These are phyloP conservation scores for Pelobates cultripes DNA, from an alignment of 2,797 vertebrate species.

Conservation along the genomic window DNA sequence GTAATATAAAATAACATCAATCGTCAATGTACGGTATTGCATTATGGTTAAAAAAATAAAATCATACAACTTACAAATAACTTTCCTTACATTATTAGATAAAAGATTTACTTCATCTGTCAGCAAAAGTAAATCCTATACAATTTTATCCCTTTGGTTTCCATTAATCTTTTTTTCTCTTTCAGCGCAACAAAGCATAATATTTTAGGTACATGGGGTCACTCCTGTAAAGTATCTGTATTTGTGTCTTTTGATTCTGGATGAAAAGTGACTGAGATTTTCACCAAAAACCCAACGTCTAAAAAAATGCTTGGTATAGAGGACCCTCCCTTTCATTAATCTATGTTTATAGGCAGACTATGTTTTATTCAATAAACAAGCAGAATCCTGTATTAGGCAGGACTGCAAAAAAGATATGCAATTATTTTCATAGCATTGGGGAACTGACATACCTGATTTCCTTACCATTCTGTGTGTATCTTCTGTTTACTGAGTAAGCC, in stretches of 20 bases:
- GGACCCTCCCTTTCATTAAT: not conserved
- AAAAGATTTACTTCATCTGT: no score
- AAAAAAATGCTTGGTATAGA: not conserved
- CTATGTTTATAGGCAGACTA: not conserved
- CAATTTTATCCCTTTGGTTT: not conserved
- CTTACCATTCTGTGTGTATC: slow-evolving; percentile 23
- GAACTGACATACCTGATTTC: not conserved
- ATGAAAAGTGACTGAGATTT: not conserved
- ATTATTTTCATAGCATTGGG: no score
- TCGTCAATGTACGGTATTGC: not conserved
- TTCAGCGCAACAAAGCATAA: slow-evolving; percentile 8
- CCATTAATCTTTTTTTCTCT: not conserved
- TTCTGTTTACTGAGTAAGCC: slow-evolving; percentile 20
- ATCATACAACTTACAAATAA: not conserved
- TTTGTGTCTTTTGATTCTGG: no score
- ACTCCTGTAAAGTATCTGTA: no score
- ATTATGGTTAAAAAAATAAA: not conserved
- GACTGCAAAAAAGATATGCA: not conserved
- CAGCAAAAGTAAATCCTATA: no score
- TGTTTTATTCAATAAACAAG: not conserved
- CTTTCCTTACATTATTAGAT: not conserved
- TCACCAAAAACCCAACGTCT: not conserved
- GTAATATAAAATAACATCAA: not conserved
- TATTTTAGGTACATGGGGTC: not conserved
- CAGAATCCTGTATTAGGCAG: not conserved